Evolutionary conservation across 1,140 invertebrate genomes (phyloP), one percentile per base, ranked within the genome.

Genomic region (Caenorhabditis tropicalis): DNA sequence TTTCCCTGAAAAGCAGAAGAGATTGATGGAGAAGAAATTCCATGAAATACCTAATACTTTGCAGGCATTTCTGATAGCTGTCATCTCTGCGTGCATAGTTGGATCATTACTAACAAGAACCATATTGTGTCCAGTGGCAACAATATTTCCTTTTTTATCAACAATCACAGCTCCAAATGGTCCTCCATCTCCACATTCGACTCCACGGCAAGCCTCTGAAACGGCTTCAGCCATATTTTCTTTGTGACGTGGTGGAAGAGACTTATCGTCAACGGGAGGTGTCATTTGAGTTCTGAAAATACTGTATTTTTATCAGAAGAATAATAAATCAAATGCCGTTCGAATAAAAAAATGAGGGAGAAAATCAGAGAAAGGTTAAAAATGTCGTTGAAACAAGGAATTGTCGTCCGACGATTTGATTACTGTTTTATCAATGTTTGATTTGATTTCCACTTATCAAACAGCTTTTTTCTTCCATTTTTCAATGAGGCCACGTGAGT

Each of bases 41-140:
- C 21, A 19, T 27, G 21, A 19, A 6, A 24, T 83, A 46, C 86
- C 82, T 29, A 89, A 43, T 31, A 31, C 81, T 36, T 86, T 81
- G 79, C 90, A 89, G 21, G 90, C 90, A 74, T 87, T 89, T 19
- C 89, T 82, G 74, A 90, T 91, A 15, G 89, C 90, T n/a, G 88
- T 88, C n/a, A 90, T 83, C 81, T 90, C 90, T 33, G 90, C 90
- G 79, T 90, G 90, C 36, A 87, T 87, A 16, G 90, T 90, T 21
- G 90, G 90, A 83, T 90, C 90, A 33, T 90, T 89, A 5, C 86
- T 89, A 5, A 60, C 56, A 15, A 91, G 48, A 5, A 91, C 89
- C 89, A 90, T 90, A 79, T 90, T 91, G 60, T 90, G 89, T 58
- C 89, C 89, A 4, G 27, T 84, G 0, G 88, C 88, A 2, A 90